Conservation (phyloP, 2,113 vertebrate species). For the Notothenia rossii region DNA sequence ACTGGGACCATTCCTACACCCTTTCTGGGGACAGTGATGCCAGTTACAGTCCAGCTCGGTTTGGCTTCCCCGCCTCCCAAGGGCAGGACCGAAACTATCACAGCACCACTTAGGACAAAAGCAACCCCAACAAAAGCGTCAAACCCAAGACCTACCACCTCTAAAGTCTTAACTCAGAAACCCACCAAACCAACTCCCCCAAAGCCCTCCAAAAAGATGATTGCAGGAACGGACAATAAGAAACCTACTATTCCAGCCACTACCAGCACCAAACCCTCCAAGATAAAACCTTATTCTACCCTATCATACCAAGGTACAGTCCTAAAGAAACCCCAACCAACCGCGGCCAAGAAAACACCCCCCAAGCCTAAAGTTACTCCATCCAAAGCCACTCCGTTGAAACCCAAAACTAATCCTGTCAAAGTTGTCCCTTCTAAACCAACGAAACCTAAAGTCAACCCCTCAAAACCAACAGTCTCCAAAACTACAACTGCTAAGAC, state of each 20-base stretch:
- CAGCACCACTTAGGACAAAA: conserved; percentile 69
- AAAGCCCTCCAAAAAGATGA: conserved; percentile 67
- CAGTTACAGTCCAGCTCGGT: conserved; percentile 66
- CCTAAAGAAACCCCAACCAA: conserved; percentile 69
- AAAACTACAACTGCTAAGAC: conserved; percentile 68
- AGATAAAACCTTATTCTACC: conserved; percentile 56
- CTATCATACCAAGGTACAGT: conserved; percentile 52
- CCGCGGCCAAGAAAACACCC: conserved; percentile 63
- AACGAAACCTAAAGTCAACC: conserved; percentile 54
- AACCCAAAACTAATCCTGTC: conserved; percentile 62
- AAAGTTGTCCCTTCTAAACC: conserved; percentile 67
- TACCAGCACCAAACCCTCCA: conserved; percentile 59
- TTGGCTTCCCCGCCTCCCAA: conserved; percentile 68
- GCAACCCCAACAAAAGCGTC: conserved; percentile 50
- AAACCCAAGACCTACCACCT: conserved; percentile 50
- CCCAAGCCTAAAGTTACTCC: conserved; percentile 64
- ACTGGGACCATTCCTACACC: conserved; percentile 40
- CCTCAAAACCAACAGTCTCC: conserved; percentile 64
- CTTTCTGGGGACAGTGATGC: conserved; percentile 57
- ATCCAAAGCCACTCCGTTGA: conserved; percentile 71
- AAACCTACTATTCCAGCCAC: conserved; percentile 57
- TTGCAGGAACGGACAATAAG: conserved; percentile 55
- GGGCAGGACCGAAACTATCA: conserved; percentile 69
- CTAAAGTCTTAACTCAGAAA: conserved; percentile 67
- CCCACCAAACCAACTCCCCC: conserved; percentile 53